Evolutionary conservation across 1,140 invertebrate species (phyloP), one percentile per base, ranked within the genome.

Genomic region (Brachionus sp.): DNA sequence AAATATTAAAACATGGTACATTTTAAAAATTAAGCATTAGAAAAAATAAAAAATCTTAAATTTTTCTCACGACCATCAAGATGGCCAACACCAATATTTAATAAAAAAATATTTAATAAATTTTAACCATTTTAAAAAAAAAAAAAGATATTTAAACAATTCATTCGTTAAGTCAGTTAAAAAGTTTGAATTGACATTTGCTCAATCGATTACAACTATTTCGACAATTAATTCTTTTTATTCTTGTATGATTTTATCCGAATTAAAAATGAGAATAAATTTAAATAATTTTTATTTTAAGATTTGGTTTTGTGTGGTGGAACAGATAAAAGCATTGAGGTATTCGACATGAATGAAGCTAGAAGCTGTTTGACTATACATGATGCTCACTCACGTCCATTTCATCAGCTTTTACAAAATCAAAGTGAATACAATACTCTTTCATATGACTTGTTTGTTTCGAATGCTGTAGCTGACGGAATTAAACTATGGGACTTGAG

Each of bases 401-500:
- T 86, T 13, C 87, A 90, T 85, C 50, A 84, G 5, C 85, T 90
- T 25, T 84, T 85, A 66, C 85, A 88, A 70, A 89, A 90, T 86
- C 85, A 88, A 86, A 88, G 84, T 86, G 86, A 86, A 6, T 86
- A 86, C 13, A 88, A 88, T 75, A 66, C 84, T 6, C 75, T 83
- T 16, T 87, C 87, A n/a, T 88, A 89, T 84, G 87, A 90, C 84
- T 84, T 90, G 35, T 89, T 89, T 86, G 78, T 88, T 0, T 89
- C 88, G 5, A 84, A 87, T 23, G 86, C 88, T 19, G 86, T 86
- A 5, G 84, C 86, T 39, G 89, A 90, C 84, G 86, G 88, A 42
- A 87, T 90, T 16, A 89, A 89, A 85, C 68, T 90, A 39, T 90
- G 89, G 89, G 89, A 90, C 84, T 75, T 89, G 5, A 85, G 89